These are phyloP conservation scores for Rhabdomys dilectus DNA, from an alignment of 2,113 vertebrate species.

Conservation along the genomic window DNA sequence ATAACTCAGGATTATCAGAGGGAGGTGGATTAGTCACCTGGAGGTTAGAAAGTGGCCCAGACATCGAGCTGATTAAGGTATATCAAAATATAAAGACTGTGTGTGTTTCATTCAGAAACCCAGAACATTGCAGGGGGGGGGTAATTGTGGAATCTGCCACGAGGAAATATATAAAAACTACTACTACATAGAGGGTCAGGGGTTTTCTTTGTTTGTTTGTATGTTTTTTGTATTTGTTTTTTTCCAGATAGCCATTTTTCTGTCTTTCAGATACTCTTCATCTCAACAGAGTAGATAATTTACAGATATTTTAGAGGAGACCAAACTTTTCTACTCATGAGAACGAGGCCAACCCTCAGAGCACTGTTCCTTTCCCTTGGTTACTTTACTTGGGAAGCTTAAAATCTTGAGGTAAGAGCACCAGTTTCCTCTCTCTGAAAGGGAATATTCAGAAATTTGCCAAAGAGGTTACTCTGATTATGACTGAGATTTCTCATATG, in stretches of 20 bases:
- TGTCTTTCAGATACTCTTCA: slow-evolving; percentile 6
- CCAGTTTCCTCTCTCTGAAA: neutral
- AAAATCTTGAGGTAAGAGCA: neutral
- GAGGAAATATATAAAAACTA: too few species aligned
- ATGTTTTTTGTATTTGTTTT: too few species aligned
- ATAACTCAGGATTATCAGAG: too few species aligned
- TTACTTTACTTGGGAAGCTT: neutral
- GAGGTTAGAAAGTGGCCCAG: too few species aligned
- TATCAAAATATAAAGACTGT: too few species aligned
- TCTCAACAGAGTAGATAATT: slow-evolving; percentile 46
- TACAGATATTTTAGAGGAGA: slow-evolving; percentile 54
- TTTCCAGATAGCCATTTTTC: neutral
- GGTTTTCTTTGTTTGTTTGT: neutral
- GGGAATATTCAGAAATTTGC: neutral
- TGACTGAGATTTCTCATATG: neutral
- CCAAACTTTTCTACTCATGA: slow-evolving; percentile 19
- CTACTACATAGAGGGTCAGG: neutral
- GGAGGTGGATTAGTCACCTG: too few species aligned
- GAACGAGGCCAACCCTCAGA: neutral
- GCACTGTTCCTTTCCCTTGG: neutral
- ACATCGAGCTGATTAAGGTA: too few species aligned
- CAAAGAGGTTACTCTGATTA: neutral
- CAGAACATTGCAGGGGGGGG: too few species aligned
- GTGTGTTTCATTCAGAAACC: too few species aligned
- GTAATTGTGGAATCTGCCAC: too few species aligned